A percentile compares a stretch with the other conserved stretches of the same genome.
Evolutionary conservation across 2,888 invertebrate species (phyloP).

Genomic region (Trachelus tabidus): DNA sequence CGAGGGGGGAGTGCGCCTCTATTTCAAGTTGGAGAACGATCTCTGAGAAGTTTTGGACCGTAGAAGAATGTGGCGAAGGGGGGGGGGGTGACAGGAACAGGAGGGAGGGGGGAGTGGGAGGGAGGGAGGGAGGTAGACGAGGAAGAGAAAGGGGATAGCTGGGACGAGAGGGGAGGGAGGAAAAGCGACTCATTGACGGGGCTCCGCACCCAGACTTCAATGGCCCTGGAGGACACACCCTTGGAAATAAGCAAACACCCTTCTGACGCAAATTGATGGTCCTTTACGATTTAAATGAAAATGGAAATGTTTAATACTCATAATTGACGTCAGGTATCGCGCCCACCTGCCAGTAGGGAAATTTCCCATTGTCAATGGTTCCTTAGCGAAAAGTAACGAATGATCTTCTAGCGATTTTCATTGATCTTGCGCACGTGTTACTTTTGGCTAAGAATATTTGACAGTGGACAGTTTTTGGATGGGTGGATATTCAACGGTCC

Average conservation of each 20-base stretch:
- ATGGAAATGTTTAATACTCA: not conserved
- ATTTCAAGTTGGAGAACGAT: not conserved
- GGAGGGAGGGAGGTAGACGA: too few species aligned
- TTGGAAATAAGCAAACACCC: conserved; percentile 40
- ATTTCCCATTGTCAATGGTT: too few species aligned
- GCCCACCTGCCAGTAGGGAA: not conserved
- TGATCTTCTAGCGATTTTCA: too few species aligned
- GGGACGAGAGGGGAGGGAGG: not conserved
- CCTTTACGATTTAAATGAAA: not conserved
- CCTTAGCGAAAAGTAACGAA: too few species aligned
- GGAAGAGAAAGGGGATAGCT: not conserved
- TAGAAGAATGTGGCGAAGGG: not conserved
- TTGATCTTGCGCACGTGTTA: too few species aligned
- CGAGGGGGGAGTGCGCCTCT: not conserved
- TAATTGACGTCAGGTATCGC: not conserved
- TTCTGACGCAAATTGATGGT: conserved; percentile 33
- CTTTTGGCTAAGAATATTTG: too few species aligned
- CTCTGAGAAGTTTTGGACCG: not conserved
- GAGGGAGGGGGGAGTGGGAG: too few species aligned
- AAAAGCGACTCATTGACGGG: conserved; percentile 32
- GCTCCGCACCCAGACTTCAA: conserved; percentile 42
- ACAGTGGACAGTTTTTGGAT: too few species aligned
- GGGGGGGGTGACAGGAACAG: too few species aligned
- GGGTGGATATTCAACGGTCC: too few species aligned
- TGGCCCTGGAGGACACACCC: conserved; percentile 39